Evolutionary conservation across 1,140 invertebrate species (phyloP).

Genomic region (Diorhabda elongata): DNA sequence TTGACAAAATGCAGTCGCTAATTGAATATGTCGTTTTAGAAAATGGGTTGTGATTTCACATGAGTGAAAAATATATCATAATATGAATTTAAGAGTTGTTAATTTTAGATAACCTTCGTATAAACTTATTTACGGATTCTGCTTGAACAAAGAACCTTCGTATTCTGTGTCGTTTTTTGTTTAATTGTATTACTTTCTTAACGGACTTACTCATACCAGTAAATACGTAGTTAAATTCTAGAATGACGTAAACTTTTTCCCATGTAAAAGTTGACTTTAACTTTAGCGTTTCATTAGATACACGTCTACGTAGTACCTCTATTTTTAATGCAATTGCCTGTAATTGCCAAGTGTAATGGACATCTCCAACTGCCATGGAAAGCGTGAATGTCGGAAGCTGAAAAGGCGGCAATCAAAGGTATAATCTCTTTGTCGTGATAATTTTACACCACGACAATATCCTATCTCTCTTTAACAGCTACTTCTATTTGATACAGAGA

Average conservation of each 20-base stretch:
- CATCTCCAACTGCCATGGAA: constrained; percentile 33
- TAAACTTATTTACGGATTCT: too few relatives aligned
- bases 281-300: constrained; percentile 25
- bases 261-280: constrained; percentile 21
- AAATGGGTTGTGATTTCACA: too few relatives aligned
- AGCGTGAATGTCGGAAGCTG: constrained; percentile 39
- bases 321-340: constrained; percentile 34
- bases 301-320: constrained; percentile 25
- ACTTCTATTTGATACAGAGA: constrained; percentile 13
- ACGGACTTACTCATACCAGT: constrained; percentile 15
- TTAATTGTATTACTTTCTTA: not conserved
- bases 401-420: constrained; percentile 37
- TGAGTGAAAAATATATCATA: too few relatives aligned
- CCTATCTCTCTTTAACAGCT: not conserved
- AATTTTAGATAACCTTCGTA: too few relatives aligned
- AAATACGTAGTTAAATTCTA: constrained; percentile 16
- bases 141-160: too few relatives aligned
- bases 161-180: too few relatives aligned
- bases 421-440: constrained; percentile 25
- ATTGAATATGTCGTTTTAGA: too few relatives aligned
- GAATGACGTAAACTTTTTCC: constrained; percentile 15
- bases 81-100: too few relatives aligned
- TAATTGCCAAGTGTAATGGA: constrained; percentile 38
- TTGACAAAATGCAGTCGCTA: too few relatives aligned
- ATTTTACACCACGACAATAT: constrained; percentile 25